These are phyloP conservation scores for Dinothrombium tinctorium DNA, from an alignment of 1,140 invertebrate genomes.

Conservation along the genomic window DNA sequence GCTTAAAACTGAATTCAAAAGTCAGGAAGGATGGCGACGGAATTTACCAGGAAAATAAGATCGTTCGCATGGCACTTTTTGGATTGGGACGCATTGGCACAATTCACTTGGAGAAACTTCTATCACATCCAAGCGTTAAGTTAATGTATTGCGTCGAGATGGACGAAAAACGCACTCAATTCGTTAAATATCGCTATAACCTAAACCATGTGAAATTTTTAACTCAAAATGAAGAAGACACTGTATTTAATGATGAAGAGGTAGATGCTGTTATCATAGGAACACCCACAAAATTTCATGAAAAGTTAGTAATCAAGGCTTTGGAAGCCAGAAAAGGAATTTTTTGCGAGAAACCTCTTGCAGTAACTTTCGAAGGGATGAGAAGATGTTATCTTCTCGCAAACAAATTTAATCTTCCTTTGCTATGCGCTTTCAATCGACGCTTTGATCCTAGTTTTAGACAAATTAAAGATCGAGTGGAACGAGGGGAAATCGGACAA, in stretches of 20 bases:
- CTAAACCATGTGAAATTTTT: slow-evolving; percentile 24
- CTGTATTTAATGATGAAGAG: slow-evolving; percentile 31
- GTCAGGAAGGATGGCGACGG: no score
- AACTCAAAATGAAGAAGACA: slow-evolving; percentile 25
- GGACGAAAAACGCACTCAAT: slow-evolving; percentile 22
- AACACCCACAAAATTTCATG: slow-evolving; percentile 36
- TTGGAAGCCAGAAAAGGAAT: slow-evolving; percentile 32
- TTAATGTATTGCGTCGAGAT: slow-evolving; percentile 36
- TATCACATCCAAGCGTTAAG: slow-evolving; percentile 27
- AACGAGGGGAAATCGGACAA: slow-evolving; percentile 32
- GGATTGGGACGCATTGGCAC: slow-evolving; percentile 33
- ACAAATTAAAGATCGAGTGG: slow-evolving; percentile 25
- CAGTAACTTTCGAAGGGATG: slow-evolving; percentile 27
- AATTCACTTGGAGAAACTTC: slow-evolving; percentile 33
- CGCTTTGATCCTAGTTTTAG: slow-evolving; percentile 38
- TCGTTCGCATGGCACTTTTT: slow-evolving; percentile 27
- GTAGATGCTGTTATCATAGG: slow-evolving; percentile 31
- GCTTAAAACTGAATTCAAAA: no score
- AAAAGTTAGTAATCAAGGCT: slow-evolving; percentile 30
- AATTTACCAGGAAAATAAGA: no score
- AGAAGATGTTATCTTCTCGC: slow-evolving; percentile 33
- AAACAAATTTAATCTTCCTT: slow-evolving; percentile 25
- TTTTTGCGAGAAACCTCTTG: slow-evolving; percentile 45
- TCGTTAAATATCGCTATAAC: slow-evolving; percentile 27
- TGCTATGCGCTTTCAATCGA: slow-evolving; percentile 40